These are phyloP conservation scores for Microtus montanus DNA, from an alignment of 2,113 vertebrate species.

Conservation along the genomic window DNA sequence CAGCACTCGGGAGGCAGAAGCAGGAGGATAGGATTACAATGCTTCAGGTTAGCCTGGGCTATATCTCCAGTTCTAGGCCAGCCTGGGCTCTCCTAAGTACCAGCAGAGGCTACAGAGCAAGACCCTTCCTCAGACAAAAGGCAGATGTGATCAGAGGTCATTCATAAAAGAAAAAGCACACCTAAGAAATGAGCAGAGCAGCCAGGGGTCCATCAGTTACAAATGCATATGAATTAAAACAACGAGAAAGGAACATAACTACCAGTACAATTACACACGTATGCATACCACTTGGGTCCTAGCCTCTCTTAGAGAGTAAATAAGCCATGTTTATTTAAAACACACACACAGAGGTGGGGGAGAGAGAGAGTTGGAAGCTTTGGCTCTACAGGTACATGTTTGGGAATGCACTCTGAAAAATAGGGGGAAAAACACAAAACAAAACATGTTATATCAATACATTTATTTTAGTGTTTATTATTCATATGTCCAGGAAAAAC, in stretches of 20 bases:
- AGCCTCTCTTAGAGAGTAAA: constrained; percentile 9
- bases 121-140: neutral
- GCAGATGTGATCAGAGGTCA: neutral
- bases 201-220: neutral
- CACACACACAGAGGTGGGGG: too few relatives aligned
- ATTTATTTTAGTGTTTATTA: neutral
- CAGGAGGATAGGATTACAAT: too few relatives aligned
- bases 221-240: constrained; percentile 40
- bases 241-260: constrained; percentile 1
- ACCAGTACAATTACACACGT: neutral
- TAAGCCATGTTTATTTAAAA: neutral
- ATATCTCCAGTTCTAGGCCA: neutral
- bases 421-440: neutral
- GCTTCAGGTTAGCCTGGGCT: neutral
- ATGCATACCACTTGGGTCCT: neutral
- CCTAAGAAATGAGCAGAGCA: neutral
- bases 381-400: neutral
- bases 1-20: neutral
- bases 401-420: constrained; percentile 8
- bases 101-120: neutral
- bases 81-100: neutral
- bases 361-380: neutral
- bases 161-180: neutral
- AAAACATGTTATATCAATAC: neutral
- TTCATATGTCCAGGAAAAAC: neutral